Conservation (phyloP, 1,140 invertebrate species). For the Scaptomyza graminum region DNA sequence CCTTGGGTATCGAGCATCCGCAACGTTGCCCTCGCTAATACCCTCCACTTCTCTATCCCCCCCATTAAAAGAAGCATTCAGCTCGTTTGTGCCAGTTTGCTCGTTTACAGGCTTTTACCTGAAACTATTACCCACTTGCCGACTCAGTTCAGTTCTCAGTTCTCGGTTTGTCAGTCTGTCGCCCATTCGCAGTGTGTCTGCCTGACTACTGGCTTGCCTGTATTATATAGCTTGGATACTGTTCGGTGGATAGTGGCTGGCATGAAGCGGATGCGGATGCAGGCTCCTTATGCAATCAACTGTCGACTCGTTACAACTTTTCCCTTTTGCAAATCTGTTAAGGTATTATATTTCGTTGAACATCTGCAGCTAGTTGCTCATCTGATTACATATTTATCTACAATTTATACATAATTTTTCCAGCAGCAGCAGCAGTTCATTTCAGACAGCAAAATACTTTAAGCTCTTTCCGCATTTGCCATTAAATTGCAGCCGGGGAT, state of each 20-base stretch:
- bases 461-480: constrained; percentile 51
- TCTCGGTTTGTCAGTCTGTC: constrained; percentile 5
- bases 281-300: constrained; percentile 69
- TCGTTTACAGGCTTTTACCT: constrained; percentile 81
- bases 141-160: constrained; percentile 49
- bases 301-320: constrained; percentile 65
- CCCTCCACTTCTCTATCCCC: not conserved
- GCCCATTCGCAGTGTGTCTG: constrained; percentile 11
- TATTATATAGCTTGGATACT: constrained; percentile 33
- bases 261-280: constrained; percentile 21
- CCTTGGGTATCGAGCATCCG: constrained; percentile 60
- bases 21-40: constrained; percentile 31
- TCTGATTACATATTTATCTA: constrained; percentile 78
- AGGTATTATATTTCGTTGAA: constrained; percentile 55
- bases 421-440: constrained; percentile 36
- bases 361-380: constrained; percentile 69
- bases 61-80: too few species aligned
- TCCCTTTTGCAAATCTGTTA: constrained; percentile 58
- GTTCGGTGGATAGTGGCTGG: not conserved
- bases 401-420: constrained; percentile 76
- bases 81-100: constrained; percentile 77
- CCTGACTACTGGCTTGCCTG: constrained; percentile 24
- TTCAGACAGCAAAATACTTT: constrained; percentile 34
- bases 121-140: constrained; percentile 78
- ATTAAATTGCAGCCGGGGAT: constrained; percentile 21